Conservation (phyloP, 2,113 vertebrate species). For the Heterotilapia buettikoferi region DNA sequence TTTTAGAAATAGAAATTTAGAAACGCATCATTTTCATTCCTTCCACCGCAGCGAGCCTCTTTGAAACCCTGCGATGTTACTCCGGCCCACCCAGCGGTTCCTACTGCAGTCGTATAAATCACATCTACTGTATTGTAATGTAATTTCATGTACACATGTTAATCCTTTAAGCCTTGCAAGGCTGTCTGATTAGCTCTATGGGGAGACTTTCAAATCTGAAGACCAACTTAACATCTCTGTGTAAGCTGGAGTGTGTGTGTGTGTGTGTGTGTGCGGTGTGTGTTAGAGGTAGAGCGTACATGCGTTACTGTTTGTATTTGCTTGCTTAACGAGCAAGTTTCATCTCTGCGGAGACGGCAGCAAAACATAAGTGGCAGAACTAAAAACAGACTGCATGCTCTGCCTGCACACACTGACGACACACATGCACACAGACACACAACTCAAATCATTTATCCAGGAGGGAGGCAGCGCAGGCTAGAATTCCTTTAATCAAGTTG, state of each 20-base stretch:
- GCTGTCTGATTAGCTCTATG: conserved; percentile 10
- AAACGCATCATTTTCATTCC: conserved; percentile 19
- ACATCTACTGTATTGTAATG: conserved; percentile 25
- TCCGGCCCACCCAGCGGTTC: conserved; percentile 12
- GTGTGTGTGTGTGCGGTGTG: not conserved
- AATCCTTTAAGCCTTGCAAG: conserved; percentile 44
- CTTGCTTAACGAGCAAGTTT: conserved; percentile 44
- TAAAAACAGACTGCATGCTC: conserved; percentile 40
- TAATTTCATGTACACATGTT: conserved; percentile 29
- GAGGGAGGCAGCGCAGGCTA: conserved; percentile 42
- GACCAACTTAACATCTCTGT: not conserved
- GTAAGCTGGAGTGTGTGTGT: not conserved
- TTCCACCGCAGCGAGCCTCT: not conserved
- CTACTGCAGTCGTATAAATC: conserved; percentile 33
- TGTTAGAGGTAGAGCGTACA: conserved; percentile 5
- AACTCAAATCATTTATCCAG: conserved; percentile 39
- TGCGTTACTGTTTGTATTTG: conserved; percentile 32
- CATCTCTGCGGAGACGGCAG: conserved; percentile 16
- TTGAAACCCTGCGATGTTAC: not conserved
- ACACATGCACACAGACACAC: conserved; percentile 9
- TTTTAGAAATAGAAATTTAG: not conserved
- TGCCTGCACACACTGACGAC: not conserved
- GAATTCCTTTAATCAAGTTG: conserved; percentile 73
- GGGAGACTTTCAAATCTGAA: conserved; percentile 8
- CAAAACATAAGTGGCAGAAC: conserved; percentile 52